Base-by-base conservation (phyloP, 2,113 vertebrate genomes). In the Protomyctophum bolini region DNA sequence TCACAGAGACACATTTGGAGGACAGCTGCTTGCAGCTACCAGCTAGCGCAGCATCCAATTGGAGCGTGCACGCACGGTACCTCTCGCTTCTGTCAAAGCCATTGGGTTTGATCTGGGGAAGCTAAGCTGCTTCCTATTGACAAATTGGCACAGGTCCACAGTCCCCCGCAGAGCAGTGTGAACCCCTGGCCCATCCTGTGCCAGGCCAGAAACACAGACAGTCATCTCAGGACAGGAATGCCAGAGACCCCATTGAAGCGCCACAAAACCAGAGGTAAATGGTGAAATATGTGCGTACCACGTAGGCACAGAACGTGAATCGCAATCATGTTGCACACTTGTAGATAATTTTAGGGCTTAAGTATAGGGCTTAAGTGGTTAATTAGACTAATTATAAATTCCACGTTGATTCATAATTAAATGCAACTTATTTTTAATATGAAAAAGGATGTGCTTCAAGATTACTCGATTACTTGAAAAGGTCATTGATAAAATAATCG, bases 71-170 rank as follows among this genome's bases (percentile, higher is more conserved):
- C 47, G 41, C 59, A 55, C 15, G 11, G 45, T 51, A 60, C 68
- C 33, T 55, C 68, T 41, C 3, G n/a, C 51, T 21, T 62, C 58
- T 62, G 50, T 50, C 45, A 3, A 5, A 11, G 46, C 48, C 21
- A 51, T 10, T 61, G 28, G 66, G 73, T 73, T 76, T 79, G 72
- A 79, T 80, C 73, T 73, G 58, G 15, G 56, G 9, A 49, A 51
- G 73, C 41, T 79, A 70, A 76, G 73, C 80, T 63, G 45, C 59
- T 69, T 10, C 8, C 58, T 60, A 58, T 59, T 63, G 73, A 73
- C 73, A 79, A 76, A 72, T 64, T 79, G 81, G 73, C 81, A 10
- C 10, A 4, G 3, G 6, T 75, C 67, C 80, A 81, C 29, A 6
- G 2, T 45, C 47, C n/a, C 67, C 61, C 28, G 50, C 47, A 3